Base-by-base conservation (phyloP, 2,113 vertebrate genomes). In the Maccullochella peelii region DNA sequence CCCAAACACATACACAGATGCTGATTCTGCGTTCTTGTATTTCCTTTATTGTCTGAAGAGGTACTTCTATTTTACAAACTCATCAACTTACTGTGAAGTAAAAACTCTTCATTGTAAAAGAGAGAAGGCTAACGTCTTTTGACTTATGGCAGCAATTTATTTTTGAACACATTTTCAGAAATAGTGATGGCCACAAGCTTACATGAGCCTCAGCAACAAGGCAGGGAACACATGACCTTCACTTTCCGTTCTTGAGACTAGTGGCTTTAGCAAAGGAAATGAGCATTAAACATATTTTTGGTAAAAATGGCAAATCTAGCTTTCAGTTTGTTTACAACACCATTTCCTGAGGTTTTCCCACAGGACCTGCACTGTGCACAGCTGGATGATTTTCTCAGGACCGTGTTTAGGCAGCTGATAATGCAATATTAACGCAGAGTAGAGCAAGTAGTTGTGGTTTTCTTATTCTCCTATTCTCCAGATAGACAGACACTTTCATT, bases 1-100 rank as follows among this genome's bases (percentile, higher is more conserved):
- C 61, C 79, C 23, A 57, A 54, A 79, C 73, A 78, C 38, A 82
- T 50, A 63, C 62, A 66, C 54, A 89, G n/a, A 86, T 49, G 79
- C 33, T 42, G 58, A 83, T 71, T 81, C 62, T 67, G 62, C 74
- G 74, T 44, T 83, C 74, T 77, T 36, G 21, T 79, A 73, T 66
- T 71, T 79, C 33, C 73, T 61, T 50, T 44, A 42, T 49, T 4
- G 52, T 50, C 47, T 61, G 30, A 57, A 42, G 63, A 40, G 59
- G 44, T 49, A 47, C 44, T 63, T 40, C 12, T 52, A 11, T 52
- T 77, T 42, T 11, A 73, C 6, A 2, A 21, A 69, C 40, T 38
- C 25, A 65, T 66, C 49, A 42, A 20, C n/a, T 62, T 50, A 27
- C 57, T 54, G 27, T 27, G 47, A 23, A 23, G 65, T 12, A 73